Percentiles rank a stretch among this genome's conserved stretches.
These are phyloP conservation scores for Sebastes paucispinis DNA, from an alignment of 2,797 vertebrate genomes.

Conservation along the genomic window DNA sequence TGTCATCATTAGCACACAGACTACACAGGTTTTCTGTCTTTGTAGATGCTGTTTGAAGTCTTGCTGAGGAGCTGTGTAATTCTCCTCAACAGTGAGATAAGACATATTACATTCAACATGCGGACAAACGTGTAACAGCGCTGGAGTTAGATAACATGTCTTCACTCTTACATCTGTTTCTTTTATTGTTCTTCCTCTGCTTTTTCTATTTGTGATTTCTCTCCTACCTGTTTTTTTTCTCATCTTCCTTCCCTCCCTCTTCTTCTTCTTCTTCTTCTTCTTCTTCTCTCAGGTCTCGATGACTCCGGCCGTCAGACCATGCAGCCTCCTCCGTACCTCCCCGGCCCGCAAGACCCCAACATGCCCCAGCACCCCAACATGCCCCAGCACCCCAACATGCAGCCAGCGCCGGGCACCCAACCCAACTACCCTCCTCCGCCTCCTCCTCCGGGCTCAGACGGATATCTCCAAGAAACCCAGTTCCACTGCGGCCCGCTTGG, in stretches of 20 bases:
- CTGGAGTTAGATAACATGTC: slow-evolving; percentile 40
- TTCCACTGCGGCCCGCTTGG: slow-evolving; percentile 79
- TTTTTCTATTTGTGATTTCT: slow-evolving; percentile 39
- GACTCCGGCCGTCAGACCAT: slow-evolving; percentile 84
- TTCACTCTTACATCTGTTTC: slow-evolving; percentile 1
- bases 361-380: slow-evolving; percentile 76
- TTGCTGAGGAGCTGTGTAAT: slow-evolving; percentile 31
- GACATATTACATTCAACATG: slow-evolving; percentile 11
- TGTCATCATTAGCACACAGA: slow-evolving; percentile 51
- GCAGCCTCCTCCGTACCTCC: slow-evolving; percentile 88
- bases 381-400: slow-evolving; percentile 62
- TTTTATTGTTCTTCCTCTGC: slow-evolving; percentile 34
- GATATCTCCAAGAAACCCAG: slow-evolving; percentile 86
- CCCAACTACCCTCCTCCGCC: slow-evolving; percentile 82
- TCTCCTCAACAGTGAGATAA: slow-evolving; percentile 28
- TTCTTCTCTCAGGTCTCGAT: slow-evolving; percentile 79
- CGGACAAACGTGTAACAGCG: background rate
- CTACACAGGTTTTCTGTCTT: slow-evolving; percentile 12
- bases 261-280: background rate
- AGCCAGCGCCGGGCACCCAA: slow-evolving; percentile 69
- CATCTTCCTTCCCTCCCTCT: background rate
- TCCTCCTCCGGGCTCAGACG: slow-evolving; percentile 79
- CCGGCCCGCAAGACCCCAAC: slow-evolving; percentile 73
- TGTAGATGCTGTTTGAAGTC: slow-evolving; percentile 18
- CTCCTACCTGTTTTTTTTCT: slow-evolving; percentile 24